phyloP scores from a whole-genome alignment of 2,113 vertebrate species.

The Clarias gariepinus region DNA sequence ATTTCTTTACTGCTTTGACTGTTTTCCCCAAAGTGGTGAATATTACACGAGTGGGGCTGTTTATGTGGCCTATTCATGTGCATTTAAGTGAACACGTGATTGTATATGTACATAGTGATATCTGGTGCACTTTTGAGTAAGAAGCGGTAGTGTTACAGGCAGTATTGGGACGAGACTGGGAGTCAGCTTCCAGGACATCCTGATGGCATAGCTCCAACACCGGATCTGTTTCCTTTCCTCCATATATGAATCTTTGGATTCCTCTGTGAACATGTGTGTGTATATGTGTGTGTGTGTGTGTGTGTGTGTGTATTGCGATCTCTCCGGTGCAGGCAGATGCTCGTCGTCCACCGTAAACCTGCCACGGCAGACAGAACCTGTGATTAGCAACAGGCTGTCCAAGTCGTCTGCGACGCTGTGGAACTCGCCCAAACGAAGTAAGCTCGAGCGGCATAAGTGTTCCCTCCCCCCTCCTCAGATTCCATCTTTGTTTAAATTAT shows the following conservation, averaged over 20 bases:
- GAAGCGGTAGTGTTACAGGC: not conserved
- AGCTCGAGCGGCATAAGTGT: constrained; percentile 73
- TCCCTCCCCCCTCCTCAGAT: constrained; percentile 56
- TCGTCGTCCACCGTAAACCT: constrained; percentile 98
- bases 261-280: constrained; percentile 30
- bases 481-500: constrained; percentile 41
- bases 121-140: not conserved
- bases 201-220: not conserved
- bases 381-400: constrained; percentile 99
- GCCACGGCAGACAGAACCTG: constrained; percentile 97
- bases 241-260: not conserved
- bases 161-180: not conserved
- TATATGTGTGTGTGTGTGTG: constrained; percentile 27
- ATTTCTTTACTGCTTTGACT: not conserved
- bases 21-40: not conserved
- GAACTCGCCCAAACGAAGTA: constrained; percentile 99
- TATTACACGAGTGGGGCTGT: not conserved
- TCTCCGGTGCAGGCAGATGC: constrained; percentile 96
- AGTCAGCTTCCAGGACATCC: constrained; percentile 17
- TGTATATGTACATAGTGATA: not conserved
- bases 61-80: not conserved
- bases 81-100: not conserved
- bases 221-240: constrained; percentile 7
- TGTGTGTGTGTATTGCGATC: constrained; percentile 69
- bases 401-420: constrained; percentile 98